Percentiles rank a stretch among this genome's conserved stretches.
Evolutionary conservation across 2,888 invertebrate species (phyloP).

Genomic region (Ceramica pisi): DNA sequence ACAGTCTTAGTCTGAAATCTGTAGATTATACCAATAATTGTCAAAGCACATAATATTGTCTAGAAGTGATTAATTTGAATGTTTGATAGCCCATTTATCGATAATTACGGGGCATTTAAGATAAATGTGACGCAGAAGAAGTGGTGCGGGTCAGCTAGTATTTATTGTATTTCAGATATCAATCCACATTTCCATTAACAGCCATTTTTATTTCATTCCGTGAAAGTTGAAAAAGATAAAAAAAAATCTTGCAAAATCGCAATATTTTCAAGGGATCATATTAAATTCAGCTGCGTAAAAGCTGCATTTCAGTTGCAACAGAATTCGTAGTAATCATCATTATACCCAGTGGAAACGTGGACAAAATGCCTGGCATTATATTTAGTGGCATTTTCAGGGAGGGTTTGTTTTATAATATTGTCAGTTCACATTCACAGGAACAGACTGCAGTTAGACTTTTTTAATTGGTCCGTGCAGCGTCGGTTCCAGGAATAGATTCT

Average conservation of each 20-base stretch:
- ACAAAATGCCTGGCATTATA: conserved; percentile 10
- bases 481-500: conserved; percentile 57
- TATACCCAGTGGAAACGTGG: conserved; percentile 19
- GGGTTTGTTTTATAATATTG: conserved; percentile 23
- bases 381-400: conserved; percentile 24
- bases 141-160: no score
- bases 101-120: no score
- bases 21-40: not conserved
- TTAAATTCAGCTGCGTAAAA: conserved; percentile 14
- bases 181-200: not conserved
- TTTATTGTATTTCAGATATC: not conserved
- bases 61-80: not conserved
- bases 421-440: conserved; percentile 28
- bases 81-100: no score
- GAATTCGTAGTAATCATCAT: not conserved
- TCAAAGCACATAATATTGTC: not conserved
- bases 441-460: conserved; percentile 48
- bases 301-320: not conserved
- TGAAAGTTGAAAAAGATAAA: conserved; percentile 4
- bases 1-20: not conserved
- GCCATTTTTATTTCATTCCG: not conserved
- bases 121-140: no score
- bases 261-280: conserved; percentile 4
- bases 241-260: conserved; percentile 1
- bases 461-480: conserved; percentile 59